Conservation (phyloP, 2,888 invertebrate species). For the Oxyteleia sp. region DNA sequence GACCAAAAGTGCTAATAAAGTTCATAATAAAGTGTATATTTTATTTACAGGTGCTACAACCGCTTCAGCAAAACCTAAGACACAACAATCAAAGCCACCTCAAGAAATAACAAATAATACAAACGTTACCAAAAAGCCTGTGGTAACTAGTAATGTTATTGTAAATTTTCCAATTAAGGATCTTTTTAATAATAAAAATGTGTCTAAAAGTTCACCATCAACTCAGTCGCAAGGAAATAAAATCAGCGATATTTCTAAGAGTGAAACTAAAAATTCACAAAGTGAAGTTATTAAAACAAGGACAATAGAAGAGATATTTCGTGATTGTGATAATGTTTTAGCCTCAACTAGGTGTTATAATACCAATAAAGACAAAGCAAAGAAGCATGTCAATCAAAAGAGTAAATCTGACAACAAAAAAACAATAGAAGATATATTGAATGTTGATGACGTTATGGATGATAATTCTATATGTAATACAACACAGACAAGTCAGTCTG, state of each 20-base stretch:
- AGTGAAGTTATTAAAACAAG: constrained; percentile 28
- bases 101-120: no score
- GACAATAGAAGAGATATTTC: no score
- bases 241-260: no score
- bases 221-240: constrained; percentile 16
- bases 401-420: not conserved
- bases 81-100: no score
- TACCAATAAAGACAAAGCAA: no score
- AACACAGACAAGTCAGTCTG: not conserved
- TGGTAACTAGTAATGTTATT: constrained; percentile 26
- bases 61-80: no score
- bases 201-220: not conserved
- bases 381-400: no score
- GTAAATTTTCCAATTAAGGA: constrained; percentile 20
- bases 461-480: not conserved
- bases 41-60: no score
- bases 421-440: not conserved
- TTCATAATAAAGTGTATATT: no score
- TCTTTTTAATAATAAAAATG: constrained; percentile 15
- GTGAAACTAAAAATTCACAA: constrained; percentile 7
- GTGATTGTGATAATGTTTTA: no score
- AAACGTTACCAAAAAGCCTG: constrained; percentile 27
- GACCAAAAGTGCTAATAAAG: no score
- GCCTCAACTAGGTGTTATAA: no score
- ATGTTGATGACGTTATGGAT: not conserved